Evolutionary conservation across 2,113 vertebrate species (phyloP).

Genomic region (Rhinogobius similis): DNA sequence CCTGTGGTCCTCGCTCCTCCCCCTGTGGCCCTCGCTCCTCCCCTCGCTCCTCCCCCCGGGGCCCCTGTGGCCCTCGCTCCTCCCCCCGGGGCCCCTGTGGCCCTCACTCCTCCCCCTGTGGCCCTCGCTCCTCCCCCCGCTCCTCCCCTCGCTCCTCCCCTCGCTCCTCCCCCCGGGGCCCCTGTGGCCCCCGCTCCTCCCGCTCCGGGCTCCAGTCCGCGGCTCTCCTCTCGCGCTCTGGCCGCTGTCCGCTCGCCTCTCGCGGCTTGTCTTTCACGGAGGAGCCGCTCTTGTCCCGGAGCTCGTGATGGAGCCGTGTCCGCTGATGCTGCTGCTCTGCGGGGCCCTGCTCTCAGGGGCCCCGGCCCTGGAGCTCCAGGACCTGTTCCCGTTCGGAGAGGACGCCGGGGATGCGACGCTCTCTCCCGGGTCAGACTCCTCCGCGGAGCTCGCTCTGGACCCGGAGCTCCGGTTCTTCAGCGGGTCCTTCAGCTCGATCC

Average conservation of each 20-base stretch:
- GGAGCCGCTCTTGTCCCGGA: neutral
- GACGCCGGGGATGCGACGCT: slow-evolving; percentile 54
- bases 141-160: too few relatives aligned
- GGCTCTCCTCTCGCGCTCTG: neutral
- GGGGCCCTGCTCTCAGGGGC: neutral
- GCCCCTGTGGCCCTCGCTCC: neutral
- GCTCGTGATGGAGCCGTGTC: neutral
- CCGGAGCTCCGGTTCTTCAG: slow-evolving; percentile 16
- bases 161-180: neutral
- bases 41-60: too few relatives aligned
- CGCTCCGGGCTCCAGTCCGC: slow-evolving; percentile 3
- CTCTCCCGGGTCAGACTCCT: slow-evolving; percentile 35
- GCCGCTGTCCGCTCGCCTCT: neutral
- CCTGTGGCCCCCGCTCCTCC: neutral
- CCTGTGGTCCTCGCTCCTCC: too few relatives aligned
- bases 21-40: neutral
- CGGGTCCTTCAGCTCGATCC: neutral
- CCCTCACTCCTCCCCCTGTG: neutral
- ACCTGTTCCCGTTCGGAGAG: slow-evolving; percentile 54
- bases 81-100: too few relatives aligned
- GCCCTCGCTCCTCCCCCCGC: too few relatives aligned
- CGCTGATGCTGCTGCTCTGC: slow-evolving; percentile 19
- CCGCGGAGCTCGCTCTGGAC: slow-evolving; percentile 10
- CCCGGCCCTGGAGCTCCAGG: slow-evolving; percentile 40
- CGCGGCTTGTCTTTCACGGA: neutral